Conservation (phyloP, 2,888 invertebrate species). For the Papilio protenor region DNA sequence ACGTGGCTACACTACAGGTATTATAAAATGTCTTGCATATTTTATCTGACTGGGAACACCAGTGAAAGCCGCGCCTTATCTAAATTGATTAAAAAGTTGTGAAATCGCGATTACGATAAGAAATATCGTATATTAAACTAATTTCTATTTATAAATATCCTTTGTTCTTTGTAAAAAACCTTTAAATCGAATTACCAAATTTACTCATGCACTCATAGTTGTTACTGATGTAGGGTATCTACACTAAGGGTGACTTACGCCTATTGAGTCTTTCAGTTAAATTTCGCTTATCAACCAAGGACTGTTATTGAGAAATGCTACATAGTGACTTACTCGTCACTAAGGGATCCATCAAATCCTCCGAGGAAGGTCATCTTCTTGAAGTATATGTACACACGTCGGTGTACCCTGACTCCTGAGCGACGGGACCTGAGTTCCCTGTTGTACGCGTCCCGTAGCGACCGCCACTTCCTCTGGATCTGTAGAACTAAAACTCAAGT, state of each 20-base stretch:
- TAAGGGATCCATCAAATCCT: conserved; percentile 68
- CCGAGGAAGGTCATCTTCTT: conserved; percentile 75
- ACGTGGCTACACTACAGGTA: background rate
- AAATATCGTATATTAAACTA: background rate
- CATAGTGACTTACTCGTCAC: conserved; percentile 64
- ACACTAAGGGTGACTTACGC: no score
- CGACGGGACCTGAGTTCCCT: conserved; percentile 69
- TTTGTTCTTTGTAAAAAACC: background rate
- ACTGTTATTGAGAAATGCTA: background rate
- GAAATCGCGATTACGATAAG: conserved; percentile 5
- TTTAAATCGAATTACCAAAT: background rate
- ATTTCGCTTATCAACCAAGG: no score
- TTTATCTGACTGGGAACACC: background rate
- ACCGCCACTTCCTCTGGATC: conserved; percentile 78
- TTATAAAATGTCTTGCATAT: conserved; percentile 19
- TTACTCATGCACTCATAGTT: background rate
- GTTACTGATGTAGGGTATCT: background rate
- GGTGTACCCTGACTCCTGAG: conserved; percentile 59
- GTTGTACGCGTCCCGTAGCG: conserved; percentile 76
- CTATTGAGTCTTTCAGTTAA: no score
- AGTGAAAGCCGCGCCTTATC: conserved; percentile 12
- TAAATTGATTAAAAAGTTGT: background rate
- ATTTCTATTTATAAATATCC: background rate
- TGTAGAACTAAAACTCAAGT: conserved; percentile 64
- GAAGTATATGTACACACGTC: conserved; percentile 75